Percentiles rank a stretch among this genome's conserved stretches.
phyloP scores from a whole-genome alignment of 64 coral and sea anemone species.

The Acropora tenuis region DNA sequence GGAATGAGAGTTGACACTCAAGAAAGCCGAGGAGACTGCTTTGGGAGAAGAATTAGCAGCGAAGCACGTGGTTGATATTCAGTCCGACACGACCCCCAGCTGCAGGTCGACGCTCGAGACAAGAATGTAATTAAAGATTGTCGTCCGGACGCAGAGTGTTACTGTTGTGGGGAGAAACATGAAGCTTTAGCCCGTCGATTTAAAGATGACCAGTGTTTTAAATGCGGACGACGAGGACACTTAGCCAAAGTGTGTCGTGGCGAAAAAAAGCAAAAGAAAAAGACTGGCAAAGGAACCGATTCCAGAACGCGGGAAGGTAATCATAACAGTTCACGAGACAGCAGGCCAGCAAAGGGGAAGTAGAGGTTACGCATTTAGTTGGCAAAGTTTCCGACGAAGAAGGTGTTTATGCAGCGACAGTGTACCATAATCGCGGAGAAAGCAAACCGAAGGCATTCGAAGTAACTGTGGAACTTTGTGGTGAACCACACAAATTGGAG shows the following conservation, averaged over 20 bases:
- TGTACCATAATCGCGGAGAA: neutral
- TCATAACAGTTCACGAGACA: neutral
- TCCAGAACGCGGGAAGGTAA: neutral
- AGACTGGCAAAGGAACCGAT: neutral
- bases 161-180: constrained; percentile 43
- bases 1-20: no score
- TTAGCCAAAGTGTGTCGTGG: constrained; percentile 38
- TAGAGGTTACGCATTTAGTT: constrained; percentile 39
- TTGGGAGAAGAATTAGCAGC: neutral
- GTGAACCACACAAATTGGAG: constrained; percentile 7
- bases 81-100: neutral
- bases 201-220: constrained; percentile 42
- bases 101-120: neutral
- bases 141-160: constrained; percentile 40
- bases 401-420: neutral
- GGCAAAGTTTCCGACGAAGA: neutral
- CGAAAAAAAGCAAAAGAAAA: neutral
- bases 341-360: neutral
- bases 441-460: neutral
- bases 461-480: constrained; percentile 2
- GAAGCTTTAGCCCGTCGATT: neutral
- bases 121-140: neutral
- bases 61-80: neutral
- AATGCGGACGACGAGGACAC: constrained; percentile 55
- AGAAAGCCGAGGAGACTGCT: constrained; percentile 12